Percentiles rank a stretch among this genome's conserved stretches.
phyloP scores from a whole-genome alignment of 2,888 invertebrate genomes.

The Pachliopta kotzebuea region DNA sequence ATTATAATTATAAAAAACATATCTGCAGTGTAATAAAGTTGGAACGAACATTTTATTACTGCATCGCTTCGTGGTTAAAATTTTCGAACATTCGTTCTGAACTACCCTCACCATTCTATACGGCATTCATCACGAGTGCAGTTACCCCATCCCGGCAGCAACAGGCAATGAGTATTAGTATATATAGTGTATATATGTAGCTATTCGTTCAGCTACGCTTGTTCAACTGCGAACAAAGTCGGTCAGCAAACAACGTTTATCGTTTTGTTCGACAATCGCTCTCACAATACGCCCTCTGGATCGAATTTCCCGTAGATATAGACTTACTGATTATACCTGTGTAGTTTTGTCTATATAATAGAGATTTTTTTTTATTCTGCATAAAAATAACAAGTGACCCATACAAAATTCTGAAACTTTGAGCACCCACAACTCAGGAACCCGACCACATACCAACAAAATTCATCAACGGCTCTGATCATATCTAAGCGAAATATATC shows the following conservation, averaged over 20 bases:
- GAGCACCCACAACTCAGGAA: too few species aligned
- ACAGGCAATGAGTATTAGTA: conserved; percentile 18
- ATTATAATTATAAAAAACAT: not conserved
- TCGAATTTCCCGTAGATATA: conserved; percentile 13
- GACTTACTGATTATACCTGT: not conserved
- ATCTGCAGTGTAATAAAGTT: not conserved
- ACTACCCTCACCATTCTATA: conserved; percentile 4
- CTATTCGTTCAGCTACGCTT: conserved; percentile 10
- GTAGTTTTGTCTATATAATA: not conserved
- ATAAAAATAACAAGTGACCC: too few species aligned
- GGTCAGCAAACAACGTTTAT: conserved; percentile 23
- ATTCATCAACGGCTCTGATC: too few species aligned
- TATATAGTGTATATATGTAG: conserved; percentile 7
- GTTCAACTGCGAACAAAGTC: conserved; percentile 26
- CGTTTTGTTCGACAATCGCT: conserved; percentile 24
- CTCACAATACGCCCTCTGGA: conserved; percentile 24
- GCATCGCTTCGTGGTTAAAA: conserved; percentile 3
- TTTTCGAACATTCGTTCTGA: conserved; percentile 10
- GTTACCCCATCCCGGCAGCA: conserved; percentile 22
- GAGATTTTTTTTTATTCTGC: too few species aligned
- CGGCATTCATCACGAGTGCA: conserved; percentile 23
- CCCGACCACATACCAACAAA: too few species aligned
- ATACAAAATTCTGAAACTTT: too few species aligned
- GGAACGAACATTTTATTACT: conserved; percentile 17
- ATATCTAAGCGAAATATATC: too few species aligned